Evolutionary conservation across 1,140 invertebrate genomes (phyloP).

Genomic region (Caenorhabditis brenneri): DNA sequence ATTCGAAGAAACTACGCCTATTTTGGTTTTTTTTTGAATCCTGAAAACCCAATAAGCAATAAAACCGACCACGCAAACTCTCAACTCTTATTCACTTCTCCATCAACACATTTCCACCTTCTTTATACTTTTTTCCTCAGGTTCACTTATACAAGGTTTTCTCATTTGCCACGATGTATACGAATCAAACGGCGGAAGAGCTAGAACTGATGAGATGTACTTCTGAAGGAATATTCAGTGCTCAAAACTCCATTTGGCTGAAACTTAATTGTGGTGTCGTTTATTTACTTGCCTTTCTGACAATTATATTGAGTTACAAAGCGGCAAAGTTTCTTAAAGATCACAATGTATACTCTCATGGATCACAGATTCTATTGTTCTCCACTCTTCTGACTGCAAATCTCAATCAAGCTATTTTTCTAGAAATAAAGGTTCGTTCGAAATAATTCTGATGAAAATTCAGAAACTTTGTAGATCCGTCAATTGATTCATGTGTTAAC

Average conservation of each 20-base stretch:
- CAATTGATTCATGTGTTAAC: neutral
- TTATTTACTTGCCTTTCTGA: neutral
- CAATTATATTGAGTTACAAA: neutral
- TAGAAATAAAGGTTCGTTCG: neutral
- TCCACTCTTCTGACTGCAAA: neutral
- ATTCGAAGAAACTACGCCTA: too few relatives aligned
- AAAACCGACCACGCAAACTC: too few relatives aligned
- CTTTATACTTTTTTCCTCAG: too few relatives aligned
- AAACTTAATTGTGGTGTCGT: neutral
- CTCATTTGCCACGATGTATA: neutral
- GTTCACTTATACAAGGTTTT: neutral
- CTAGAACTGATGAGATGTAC: neutral
- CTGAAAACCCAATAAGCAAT: neutral
- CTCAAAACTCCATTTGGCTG: neutral
- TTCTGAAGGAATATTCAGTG: neutral
- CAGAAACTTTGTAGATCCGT: neutral
- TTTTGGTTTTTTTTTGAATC: neutral
- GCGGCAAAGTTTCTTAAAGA: neutral
- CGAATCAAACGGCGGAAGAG: conserved; percentile 1
- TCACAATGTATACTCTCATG: neutral
- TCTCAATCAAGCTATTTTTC: neutral
- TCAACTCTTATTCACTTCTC: too few relatives aligned
- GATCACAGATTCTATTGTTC: neutral
- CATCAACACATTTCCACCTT: too few relatives aligned
- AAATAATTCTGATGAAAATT: neutral